A percentile compares a stretch with the other conserved stretches of the same genome.
Evolutionary conservation across 2,113 vertebrate species (phyloP).

Genomic region (Erpornis zantholeuca): DNA sequence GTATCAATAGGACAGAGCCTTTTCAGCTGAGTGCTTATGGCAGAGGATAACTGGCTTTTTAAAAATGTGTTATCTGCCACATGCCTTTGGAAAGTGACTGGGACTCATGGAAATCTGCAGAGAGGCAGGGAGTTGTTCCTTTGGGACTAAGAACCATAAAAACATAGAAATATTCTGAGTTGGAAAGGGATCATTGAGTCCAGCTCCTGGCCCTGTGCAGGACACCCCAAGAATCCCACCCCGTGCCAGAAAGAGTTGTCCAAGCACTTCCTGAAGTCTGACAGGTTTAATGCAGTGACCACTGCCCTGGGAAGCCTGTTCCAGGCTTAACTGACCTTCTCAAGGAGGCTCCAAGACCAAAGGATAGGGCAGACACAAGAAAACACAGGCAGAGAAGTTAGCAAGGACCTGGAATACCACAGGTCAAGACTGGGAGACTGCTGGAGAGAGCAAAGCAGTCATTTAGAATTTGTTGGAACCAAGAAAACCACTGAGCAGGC

Average conservation of each 20-base stretch:
- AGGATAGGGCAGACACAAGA: neutral
- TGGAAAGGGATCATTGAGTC: accelerated
- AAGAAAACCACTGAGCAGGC: neutral
- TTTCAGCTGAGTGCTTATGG: neutral
- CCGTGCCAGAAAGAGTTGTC: neutral
- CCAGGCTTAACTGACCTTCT: neutral
- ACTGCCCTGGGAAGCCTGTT: neutral
- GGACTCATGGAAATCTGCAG: neutral
- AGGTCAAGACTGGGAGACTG: neutral
- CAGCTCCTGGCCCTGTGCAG: neutral
- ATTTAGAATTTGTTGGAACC: neutral
- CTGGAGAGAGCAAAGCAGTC: neutral
- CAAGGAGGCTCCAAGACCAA: neutral
- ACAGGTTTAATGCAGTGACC: too few species aligned
- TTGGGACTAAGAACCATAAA: neutral
- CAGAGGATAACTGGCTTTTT: neutral
- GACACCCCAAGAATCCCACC: neutral
- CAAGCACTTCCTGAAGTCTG: neutral
- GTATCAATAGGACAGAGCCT: neutral
- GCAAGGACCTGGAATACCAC: neutral
- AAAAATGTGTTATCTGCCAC: too few species aligned
- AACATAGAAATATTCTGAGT: neutral
- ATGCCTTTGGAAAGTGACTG: neutral
- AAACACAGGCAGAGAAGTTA: neutral
- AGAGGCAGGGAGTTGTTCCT: neutral